Evolutionary conservation across 2,797 vertebrate species (phyloP).

Genomic region (Sciurus vulgaris): DNA sequence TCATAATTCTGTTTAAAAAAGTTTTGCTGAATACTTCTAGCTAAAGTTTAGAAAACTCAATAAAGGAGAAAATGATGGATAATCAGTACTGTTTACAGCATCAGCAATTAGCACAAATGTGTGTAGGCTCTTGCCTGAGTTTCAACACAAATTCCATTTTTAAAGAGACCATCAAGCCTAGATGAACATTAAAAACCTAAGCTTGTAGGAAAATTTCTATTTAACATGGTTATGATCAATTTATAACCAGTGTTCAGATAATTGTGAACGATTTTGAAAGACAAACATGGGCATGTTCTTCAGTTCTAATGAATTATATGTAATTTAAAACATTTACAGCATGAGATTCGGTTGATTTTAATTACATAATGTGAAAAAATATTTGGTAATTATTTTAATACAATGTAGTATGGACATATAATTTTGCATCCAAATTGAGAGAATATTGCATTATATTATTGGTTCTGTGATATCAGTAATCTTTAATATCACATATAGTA

Average conservation of each 20-base stretch:
- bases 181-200: background rate
- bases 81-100: background rate
- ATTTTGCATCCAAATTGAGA: background rate
- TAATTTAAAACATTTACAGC: background rate
- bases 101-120: background rate
- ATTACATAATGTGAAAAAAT: background rate
- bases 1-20: background rate
- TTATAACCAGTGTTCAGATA: background rate
- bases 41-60: constrained; percentile 29
- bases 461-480: background rate
- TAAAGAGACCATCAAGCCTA: background rate
- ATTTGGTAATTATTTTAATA: background rate
- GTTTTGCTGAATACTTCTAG: background rate
- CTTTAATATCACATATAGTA: background rate
- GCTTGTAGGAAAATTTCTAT: background rate
- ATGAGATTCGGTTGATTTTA: background rate
- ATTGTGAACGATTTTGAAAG: background rate
- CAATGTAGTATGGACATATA: background rate
- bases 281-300: background rate
- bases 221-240: background rate
- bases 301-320: background rate
- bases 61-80: background rate
- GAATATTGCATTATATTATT: background rate
- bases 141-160: background rate
- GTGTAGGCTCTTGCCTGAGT: background rate